A percentile compares a stretch with the other conserved stretches of the same genome.
phyloP scores from a whole-genome alignment of 2,888 invertebrate genomes.

The Limnephilus marmoratus region DNA sequence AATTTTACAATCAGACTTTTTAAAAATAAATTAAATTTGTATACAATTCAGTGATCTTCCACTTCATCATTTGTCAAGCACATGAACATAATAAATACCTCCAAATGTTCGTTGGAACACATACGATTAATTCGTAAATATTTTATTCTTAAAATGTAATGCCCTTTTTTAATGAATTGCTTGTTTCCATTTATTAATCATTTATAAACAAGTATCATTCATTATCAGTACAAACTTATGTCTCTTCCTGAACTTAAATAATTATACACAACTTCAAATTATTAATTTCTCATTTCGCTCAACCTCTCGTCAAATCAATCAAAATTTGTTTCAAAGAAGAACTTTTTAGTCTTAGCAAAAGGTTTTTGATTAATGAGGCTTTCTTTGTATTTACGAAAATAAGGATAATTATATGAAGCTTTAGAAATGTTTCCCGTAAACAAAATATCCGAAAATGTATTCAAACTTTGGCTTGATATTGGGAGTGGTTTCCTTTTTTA shows the following conservation, averaged over 20 bases:
- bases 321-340: neutral
- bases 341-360: neutral
- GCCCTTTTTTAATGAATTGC: too few relatives aligned
- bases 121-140: neutral
- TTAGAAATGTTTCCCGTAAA: neutral
- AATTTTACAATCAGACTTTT: too few relatives aligned
- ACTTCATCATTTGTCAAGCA: too few relatives aligned
- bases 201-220: neutral
- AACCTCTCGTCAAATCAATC: neutral
- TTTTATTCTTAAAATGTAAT: neutral
- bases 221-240: neutral
- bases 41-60: too few relatives aligned
- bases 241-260: neutral
- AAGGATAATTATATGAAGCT: neutral
- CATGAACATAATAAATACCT: too few relatives aligned
- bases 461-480: neutral
- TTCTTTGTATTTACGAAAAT: neutral
- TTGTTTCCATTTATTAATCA: neutral
- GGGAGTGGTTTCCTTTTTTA: neutral
- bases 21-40: too few relatives aligned
- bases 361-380: conserved; percentile 2
- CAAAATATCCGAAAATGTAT: neutral
- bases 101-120: neutral
- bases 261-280: neutral
- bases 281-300: neutral